Conservation (phyloP, 2,113 vertebrate species). For the Maccullochella peelii region DNA sequence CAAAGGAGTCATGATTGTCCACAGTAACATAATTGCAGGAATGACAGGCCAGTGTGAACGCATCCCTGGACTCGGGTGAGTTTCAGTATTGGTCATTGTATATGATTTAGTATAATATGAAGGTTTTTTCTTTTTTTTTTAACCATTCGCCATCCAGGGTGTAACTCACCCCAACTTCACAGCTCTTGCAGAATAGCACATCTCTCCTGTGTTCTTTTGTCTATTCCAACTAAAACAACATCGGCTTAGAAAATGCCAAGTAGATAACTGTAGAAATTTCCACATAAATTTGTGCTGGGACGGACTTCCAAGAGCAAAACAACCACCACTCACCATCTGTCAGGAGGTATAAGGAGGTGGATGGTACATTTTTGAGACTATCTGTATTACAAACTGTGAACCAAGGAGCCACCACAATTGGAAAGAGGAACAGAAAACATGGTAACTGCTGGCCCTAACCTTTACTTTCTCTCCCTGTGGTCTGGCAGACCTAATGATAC, state of each 20-base stretch:
- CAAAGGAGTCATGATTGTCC: slow-evolving; percentile 97
- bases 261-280: background rate
- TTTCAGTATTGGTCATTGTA: background rate
- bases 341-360: background rate
- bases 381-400: background rate
- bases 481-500: slow-evolving; percentile 89
- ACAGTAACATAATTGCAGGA: slow-evolving; percentile 95
- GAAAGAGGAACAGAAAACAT: slow-evolving; percentile 7
- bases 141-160: background rate
- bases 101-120: background rate
- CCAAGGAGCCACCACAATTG: too few species aligned
- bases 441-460: background rate
- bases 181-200: background rate
- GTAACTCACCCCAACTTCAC: background rate
- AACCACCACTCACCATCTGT: background rate
- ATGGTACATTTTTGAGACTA: background rate
- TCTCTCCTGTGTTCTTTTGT: background rate
- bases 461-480: slow-evolving; percentile 6
- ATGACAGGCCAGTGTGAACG: slow-evolving; percentile 97
- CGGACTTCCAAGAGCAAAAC: background rate
- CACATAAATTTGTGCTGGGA: too few species aligned
- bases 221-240: background rate
- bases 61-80: slow-evolving; percentile 96
- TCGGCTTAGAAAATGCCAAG: background rate
- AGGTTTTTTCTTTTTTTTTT: background rate